Evolutionary conservation across 2,888 invertebrate genomes (phyloP), one percentile per base, ranked within the genome.

Genomic region (Pandemis corylana): DNA sequence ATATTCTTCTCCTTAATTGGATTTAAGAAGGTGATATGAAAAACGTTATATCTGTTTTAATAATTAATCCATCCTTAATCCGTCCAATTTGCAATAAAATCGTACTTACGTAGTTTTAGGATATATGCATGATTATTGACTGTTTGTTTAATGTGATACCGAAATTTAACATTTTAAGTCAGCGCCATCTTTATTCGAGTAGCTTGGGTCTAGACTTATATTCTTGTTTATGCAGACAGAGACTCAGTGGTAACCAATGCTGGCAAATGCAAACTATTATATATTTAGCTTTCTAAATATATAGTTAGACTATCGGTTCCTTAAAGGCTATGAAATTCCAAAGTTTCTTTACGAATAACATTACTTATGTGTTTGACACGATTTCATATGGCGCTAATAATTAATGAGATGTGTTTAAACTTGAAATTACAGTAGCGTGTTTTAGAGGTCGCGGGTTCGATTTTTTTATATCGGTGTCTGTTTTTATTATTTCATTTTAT

Each of bases 281-380:
- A 85, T 89, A 89, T 90, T 90, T 90, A 90, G 86, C 78, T 83
- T 84, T 80, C 84, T 90, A 89, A 90, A 90, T 90, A 90, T 89
- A 88, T 90, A 89, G 83, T 87, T 90, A 91, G 89, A 83, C 82
- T 86, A 81, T 82, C 80, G 83, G 79, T 81, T 80, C 73, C 80
- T 83, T 80, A 80, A 81, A 85, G 93, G 93, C 93, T 93, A 93
- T 93, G 93, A 92, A 83, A 83, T 85, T 90, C 93, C 92, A 92
- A 93, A 93, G 92, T 51, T 69, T 64, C 15, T 71, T 56, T 66
- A 66, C 49, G 10, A 51, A 70, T 51, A 41, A 42, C 0, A 13
- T 2, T 83, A 80, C 78, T 78, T 76, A 65, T 61, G 71, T 77
- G 70, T 76, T 76, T 77, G 76, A 77, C 80, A 73, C 75, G 71